A percentile compares a stretch with the other conserved stretches of the same genome.
Conservation (phyloP, 2,113 vertebrate species). For the Pseudorectes ferrugineus region DNA sequence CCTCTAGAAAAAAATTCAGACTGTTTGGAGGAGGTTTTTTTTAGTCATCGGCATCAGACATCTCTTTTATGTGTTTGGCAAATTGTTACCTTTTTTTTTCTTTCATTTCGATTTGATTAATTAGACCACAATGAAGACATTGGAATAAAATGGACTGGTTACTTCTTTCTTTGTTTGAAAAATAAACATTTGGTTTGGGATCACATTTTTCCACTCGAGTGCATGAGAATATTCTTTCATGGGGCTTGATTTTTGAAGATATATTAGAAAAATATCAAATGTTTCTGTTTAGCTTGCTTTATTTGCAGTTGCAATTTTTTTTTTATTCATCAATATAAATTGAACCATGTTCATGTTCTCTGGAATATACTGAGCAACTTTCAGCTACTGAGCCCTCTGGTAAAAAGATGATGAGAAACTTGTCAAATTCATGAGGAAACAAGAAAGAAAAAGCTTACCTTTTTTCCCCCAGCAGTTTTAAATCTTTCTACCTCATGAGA, state of each 20-base stretch:
- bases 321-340: background rate
- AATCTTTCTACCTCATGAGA: background rate
- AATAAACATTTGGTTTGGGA: constrained; percentile 64
- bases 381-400: background rate
- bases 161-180: constrained; percentile 66
- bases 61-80: constrained; percentile 61
- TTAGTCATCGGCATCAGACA: constrained; percentile 66
- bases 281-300: background rate
- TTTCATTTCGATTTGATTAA: constrained; percentile 69
- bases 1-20: background rate
- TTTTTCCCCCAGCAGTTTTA: background rate
- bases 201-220: constrained; percentile 42
- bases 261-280: background rate
- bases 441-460: background rate
- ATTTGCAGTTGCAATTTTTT: background rate
- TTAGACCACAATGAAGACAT: constrained; percentile 68
- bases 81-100: constrained; percentile 35
- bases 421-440: background rate
- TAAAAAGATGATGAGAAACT: background rate
- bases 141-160: constrained; percentile 48
- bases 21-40: constrained; percentile 49
- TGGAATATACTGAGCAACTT: background rate
- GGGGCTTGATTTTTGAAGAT: constrained; percentile 12
- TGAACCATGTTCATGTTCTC: background rate
- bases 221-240: constrained; percentile 41